phyloP scores from a whole-genome alignment of 2,888 invertebrate genomes.

The Eilema caniola region DNA sequence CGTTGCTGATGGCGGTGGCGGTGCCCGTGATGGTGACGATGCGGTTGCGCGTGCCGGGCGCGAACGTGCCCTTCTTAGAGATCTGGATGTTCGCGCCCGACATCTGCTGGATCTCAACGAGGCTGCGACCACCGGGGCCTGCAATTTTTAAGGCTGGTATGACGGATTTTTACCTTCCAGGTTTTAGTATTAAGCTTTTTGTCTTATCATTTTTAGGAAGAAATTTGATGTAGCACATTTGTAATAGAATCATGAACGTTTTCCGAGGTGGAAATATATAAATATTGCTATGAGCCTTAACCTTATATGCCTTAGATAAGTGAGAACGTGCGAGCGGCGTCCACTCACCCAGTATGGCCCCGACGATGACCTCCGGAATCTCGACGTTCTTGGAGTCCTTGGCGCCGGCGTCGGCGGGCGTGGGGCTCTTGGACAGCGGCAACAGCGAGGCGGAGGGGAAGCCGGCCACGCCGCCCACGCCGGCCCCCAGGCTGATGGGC shows the following conservation, averaged over 20 bases:
- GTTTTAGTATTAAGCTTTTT: neutral
- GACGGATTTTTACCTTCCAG: neutral
- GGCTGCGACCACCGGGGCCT: conserved; percentile 97
- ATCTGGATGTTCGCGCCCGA: conserved; percentile 99
- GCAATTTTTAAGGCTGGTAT: conserved; percentile 39
- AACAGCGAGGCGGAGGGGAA: conserved; percentile 91
- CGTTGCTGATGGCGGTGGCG: conserved; percentile 95
- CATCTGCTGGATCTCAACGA: conserved; percentile 98
- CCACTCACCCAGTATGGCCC: conserved; percentile 95
- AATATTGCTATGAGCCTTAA: neutral
- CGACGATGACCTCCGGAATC: conserved; percentile 98
- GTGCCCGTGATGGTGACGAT: conserved; percentile 98
- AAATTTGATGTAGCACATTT: neutral
- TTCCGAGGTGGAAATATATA: neutral
- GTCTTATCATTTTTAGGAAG: neutral
- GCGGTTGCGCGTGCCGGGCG: conserved; percentile 98
- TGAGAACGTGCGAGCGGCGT: neutral
- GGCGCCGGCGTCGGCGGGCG: conserved; percentile 91
- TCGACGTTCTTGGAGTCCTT: conserved; percentile 97
- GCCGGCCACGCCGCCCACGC: conserved; percentile 83
- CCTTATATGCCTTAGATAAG: too few relatives aligned
- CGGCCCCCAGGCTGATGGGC: conserved; percentile 93
- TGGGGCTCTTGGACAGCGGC: conserved; percentile 92
- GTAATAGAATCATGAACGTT: neutral
- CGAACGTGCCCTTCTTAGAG: conserved; percentile 99